Conservation (phyloP, 2,113 vertebrate species). For the Nycticryphes semicollaris region DNA sequence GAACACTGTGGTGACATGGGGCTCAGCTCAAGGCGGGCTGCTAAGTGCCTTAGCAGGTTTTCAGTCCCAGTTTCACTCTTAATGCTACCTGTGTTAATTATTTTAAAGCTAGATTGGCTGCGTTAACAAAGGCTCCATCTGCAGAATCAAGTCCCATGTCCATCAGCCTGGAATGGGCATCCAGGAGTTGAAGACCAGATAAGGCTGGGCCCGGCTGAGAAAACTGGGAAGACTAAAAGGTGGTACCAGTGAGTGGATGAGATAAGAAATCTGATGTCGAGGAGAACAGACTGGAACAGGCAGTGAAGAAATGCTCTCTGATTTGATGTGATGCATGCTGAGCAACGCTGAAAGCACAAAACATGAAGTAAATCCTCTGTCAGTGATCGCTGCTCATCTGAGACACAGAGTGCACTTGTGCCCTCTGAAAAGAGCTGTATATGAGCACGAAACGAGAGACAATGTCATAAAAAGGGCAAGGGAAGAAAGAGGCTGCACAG, state of each 20-base stretch:
- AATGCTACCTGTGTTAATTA: neutral
- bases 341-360: neutral
- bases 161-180: neutral
- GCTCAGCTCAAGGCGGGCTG: neutral
- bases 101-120: neutral
- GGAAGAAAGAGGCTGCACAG: neutral
- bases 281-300: neutral
- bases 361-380: neutral
- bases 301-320: neutral
- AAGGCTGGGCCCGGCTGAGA: neutral
- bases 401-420: neutral
- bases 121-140: neutral
- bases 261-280: neutral
- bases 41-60: neutral
- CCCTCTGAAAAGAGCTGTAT: neutral
- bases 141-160: neutral
- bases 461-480: neutral
- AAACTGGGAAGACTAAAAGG: neutral
- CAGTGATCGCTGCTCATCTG: neutral
- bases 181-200: neutral
- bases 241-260: neutral
- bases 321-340: neutral
- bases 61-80: neutral
- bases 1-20: neutral
- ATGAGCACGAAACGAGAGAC: neutral